Conservation (phyloP, 1,140 invertebrate species). For the Drosophila pseudoobscura region DNA sequence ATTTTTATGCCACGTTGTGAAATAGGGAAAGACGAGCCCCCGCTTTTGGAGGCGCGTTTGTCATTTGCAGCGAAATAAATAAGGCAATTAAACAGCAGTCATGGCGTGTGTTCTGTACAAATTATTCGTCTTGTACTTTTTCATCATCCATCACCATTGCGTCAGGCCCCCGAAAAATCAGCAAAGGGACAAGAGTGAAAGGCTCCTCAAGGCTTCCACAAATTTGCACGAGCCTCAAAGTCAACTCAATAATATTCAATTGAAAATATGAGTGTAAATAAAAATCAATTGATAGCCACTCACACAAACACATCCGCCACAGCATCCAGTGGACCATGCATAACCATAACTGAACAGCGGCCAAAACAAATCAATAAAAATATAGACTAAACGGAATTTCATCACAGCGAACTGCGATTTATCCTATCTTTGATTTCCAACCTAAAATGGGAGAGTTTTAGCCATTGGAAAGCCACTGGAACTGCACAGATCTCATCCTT, state of each 20-base stretch:
- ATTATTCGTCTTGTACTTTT: slow-evolving; percentile 27
- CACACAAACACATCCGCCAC: slow-evolving; percentile 28
- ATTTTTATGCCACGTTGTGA: slow-evolving; percentile 64
- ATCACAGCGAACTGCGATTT: slow-evolving; percentile 11
- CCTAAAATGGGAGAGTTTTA: no score
- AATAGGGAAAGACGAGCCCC: slow-evolving; percentile 65
- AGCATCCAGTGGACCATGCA: slow-evolving; percentile 49
- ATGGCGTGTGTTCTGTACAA: slow-evolving; percentile 3
- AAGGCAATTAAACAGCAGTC: slow-evolving; percentile 35
- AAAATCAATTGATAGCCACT: slow-evolving; percentile 67
- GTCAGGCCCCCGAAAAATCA: slow-evolving; percentile 45
- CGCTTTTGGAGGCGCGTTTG: slow-evolving; percentile 56
- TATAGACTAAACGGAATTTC: background rate
- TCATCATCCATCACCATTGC: slow-evolving; percentile 35
- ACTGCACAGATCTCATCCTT: no score
- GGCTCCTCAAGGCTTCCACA: slow-evolving; percentile 60
- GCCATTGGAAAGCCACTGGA: no score
- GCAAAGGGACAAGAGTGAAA: slow-evolving; percentile 49
- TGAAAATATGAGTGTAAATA: slow-evolving; percentile 80
- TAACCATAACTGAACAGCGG: slow-evolving; percentile 49
- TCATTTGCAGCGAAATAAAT: slow-evolving; percentile 29
- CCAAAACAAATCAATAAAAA: slow-evolving; percentile 79
- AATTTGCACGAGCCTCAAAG: slow-evolving; percentile 80
- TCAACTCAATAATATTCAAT: slow-evolving; percentile 79
- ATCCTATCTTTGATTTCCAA: background rate